Conservation (phyloP, 2,113 vertebrate species). For the Nerophis ophidion region DNA sequence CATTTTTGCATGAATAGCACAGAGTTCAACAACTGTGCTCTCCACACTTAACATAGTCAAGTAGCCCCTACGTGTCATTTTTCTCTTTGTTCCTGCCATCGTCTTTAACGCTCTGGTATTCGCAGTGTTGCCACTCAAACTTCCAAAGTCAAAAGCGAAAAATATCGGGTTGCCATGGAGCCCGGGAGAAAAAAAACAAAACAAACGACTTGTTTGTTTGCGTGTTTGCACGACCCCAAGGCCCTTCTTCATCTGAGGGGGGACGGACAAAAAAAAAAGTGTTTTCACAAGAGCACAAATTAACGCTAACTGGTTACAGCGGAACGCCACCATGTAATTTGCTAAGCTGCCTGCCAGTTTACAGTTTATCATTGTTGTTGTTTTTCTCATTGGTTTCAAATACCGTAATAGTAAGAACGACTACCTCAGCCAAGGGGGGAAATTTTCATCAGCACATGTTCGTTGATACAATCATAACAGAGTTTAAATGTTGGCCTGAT, state of each 20-base stretch:
- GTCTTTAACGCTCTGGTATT: background rate
- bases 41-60: background rate
- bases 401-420: background rate
- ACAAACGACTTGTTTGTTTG: background rate
- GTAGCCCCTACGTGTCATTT: background rate
- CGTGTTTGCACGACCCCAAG: background rate
- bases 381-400: background rate
- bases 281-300: background rate
- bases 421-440: background rate
- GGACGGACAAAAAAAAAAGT: background rate
- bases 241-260: background rate
- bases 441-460: background rate
- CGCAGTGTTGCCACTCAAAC: background rate
- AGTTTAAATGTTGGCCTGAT: too few species aligned
- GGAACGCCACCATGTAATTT: background rate
- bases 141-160: background rate
- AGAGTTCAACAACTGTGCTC: background rate
- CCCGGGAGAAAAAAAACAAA: background rate
- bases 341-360: background rate
- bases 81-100: background rate
- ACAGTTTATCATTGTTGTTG: too few species aligned
- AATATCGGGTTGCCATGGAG: background rate
- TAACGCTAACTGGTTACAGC: constrained; percentile 1
- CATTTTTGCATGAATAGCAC: background rate
- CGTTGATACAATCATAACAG: too few species aligned